Base-by-base conservation (phyloP, 2,888 invertebrate genomes). In the Galeopsomyia nigrocyanea region DNA sequence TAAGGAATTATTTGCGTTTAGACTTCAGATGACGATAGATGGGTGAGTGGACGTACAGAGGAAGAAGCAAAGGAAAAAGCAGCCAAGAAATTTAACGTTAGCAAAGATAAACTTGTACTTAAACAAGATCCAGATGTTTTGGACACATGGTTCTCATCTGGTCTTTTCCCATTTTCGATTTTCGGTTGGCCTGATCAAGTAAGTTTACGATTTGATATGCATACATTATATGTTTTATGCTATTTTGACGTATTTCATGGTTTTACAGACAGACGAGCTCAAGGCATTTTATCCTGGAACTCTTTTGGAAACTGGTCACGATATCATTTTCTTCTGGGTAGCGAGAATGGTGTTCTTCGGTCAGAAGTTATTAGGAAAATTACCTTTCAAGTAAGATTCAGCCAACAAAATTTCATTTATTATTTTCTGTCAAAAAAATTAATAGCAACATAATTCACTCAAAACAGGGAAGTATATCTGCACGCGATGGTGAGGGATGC, bases 61-160 rank as follows among this genome's bases (percentile, higher is more conserved):
- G 91, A 91, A 19, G 95, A 95, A 81, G 99, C 98, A 0, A 86
- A 89, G 31, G 80, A 87, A 50, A 97, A 96, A 84, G 99, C 98
- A 0, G 90, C 92, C 0, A 87, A 89, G 21, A 92, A 91, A 81
- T 94, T 94, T 81, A 87, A 89, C 0, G 82, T 88, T 0, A 87
- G 90, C 2, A 83, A 87, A 26, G 87, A 91, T 53, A 87, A 89
- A 78, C 88, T 93, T 73, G 84, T 84, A 26, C 87, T 95, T 13
- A 85, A 88, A 63, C 92, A 95, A 85, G 99, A 99, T 84, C 95
- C 96, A 56, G 99, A 99, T 88, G 99, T 99, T 0, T 88, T 99
- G 75, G 99, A 99, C 85, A 99, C 99, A 0, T 99, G 99, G 99
- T 99, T 99, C 88, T 98, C 98, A 0, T 95, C 99, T 0, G 98